Conservation (phyloP, 2,888 invertebrate species). For the Spodoptera exigua region DNA sequence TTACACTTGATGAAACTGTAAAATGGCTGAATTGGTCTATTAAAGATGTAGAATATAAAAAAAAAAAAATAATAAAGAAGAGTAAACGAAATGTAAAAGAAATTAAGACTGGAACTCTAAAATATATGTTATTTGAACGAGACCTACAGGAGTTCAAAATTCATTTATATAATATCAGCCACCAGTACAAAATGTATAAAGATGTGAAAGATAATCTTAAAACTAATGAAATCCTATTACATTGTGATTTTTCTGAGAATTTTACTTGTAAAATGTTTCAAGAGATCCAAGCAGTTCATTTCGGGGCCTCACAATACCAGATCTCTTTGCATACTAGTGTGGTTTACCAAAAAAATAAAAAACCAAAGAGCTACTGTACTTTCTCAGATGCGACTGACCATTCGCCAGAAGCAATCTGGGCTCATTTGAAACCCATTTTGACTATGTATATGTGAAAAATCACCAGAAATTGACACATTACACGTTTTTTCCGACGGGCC, state of each 20-base stretch:
- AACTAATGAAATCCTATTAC: slow-evolving; percentile 3
- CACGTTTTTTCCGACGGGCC: slow-evolving; percentile 10
- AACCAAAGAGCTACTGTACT: slow-evolving; percentile 8
- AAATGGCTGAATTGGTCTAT: slow-evolving; percentile 16
- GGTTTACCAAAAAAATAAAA: slow-evolving; percentile 2
- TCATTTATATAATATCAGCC: slow-evolving; percentile 6
- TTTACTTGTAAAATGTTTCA: slow-evolving; percentile 7
- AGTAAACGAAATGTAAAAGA: slow-evolving; percentile 7
- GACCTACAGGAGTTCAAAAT: background rate
- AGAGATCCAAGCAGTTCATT: slow-evolving; percentile 11
- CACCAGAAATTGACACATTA: slow-evolving; percentile 10
- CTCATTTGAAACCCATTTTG: background rate
- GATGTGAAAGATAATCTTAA: slow-evolving; percentile 9
- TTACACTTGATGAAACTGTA: slow-evolving; percentile 5
- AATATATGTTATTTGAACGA: background rate
- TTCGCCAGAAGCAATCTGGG: slow-evolving; percentile 11
- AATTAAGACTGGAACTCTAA: background rate
- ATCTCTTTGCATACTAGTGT: slow-evolving; percentile 7
- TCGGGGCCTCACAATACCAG: slow-evolving; percentile 1
- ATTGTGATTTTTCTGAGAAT: slow-evolving; percentile 13
- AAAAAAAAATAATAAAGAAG: slow-evolving; percentile 5
- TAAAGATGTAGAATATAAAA: slow-evolving; percentile 13
- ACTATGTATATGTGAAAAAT: background rate
- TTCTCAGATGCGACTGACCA: slow-evolving; percentile 5
- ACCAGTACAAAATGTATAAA: slow-evolving; percentile 8